Conservation (phyloP, 2,113 vertebrate genomes). For the Cichladusa arquata region DNA sequence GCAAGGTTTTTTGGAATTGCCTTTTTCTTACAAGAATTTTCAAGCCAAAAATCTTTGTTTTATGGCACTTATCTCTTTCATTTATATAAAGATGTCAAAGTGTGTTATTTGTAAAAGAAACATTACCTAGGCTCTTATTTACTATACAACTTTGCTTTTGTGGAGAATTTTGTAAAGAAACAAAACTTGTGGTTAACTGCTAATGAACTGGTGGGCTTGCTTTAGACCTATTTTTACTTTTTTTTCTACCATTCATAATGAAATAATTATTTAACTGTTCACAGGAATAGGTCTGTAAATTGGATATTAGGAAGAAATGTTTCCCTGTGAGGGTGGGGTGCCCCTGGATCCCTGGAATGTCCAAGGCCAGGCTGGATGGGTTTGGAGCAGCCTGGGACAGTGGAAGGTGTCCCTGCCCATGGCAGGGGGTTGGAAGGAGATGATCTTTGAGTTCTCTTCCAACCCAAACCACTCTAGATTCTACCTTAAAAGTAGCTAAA, state of each 20-base stretch:
- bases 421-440: not conserved
- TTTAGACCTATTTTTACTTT: not conserved
- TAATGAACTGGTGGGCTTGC: not conserved
- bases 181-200: not conserved
- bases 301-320: not conserved
- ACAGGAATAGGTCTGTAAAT: not conserved
- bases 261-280: not conserved
- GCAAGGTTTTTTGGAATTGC: not conserved
- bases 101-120: not conserved
- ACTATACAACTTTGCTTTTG: not conserved
- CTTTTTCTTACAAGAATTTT: not conserved
- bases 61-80: not conserved
- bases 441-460: not conserved
- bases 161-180: not conserved
- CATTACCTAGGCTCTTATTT: not conserved
- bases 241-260: not conserved
- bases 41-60: not conserved
- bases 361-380: not conserved
- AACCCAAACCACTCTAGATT: not conserved
- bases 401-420: not conserved
- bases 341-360: not conserved
- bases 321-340: not conserved
- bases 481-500: not conserved
- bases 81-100: not conserved
- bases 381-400: accelerated